Conservation (phyloP, 2,888 invertebrate genomes). For the Candidula unifasciata region DNA sequence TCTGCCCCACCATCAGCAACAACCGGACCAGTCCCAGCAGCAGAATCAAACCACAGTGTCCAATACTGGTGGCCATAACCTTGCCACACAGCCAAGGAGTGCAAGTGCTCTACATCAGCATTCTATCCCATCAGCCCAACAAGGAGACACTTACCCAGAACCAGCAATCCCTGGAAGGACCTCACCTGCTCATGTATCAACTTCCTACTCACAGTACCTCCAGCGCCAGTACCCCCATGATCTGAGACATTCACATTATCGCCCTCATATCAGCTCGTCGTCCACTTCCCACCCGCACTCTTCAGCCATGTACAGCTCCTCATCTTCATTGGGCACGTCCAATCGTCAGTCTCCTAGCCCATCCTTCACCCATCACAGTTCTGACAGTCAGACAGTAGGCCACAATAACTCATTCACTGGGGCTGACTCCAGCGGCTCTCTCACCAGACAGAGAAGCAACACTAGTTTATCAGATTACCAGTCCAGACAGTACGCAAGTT, state of each 20-base stretch:
- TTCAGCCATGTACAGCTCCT: constrained; percentile 23
- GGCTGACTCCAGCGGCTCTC: background rate
- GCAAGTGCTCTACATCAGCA: constrained; percentile 7
- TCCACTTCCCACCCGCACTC: background rate
- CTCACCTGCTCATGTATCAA: constrained; percentile 3
- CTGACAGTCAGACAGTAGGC: constrained; percentile 16
- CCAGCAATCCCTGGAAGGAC: background rate
- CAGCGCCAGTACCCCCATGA: constrained; percentile 7
- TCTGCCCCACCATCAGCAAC: background rate
- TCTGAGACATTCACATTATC: background rate
- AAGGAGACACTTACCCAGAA: background rate
- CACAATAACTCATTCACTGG: constrained; percentile 38
- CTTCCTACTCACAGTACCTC: constrained; percentile 21
- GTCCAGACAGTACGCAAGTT: constrained; percentile 31
- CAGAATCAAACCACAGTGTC: background rate
- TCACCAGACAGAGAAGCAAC: constrained; percentile 24
- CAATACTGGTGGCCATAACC: background rate
- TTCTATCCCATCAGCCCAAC: background rate
- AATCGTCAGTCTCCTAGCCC: constrained; percentile 29
- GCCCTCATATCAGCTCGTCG: background rate
- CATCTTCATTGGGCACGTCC: constrained; percentile 2
- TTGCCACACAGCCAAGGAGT: background rate
- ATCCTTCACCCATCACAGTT: constrained; percentile 28
- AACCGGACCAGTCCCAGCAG: background rate
- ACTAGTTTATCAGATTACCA: constrained; percentile 25